A percentile compares a stretch with the other conserved stretches of the same genome.
These are phyloP conservation scores for Pseudorectes ferrugineus DNA, from an alignment of 2,113 vertebrate genomes.

Conservation along the genomic window DNA sequence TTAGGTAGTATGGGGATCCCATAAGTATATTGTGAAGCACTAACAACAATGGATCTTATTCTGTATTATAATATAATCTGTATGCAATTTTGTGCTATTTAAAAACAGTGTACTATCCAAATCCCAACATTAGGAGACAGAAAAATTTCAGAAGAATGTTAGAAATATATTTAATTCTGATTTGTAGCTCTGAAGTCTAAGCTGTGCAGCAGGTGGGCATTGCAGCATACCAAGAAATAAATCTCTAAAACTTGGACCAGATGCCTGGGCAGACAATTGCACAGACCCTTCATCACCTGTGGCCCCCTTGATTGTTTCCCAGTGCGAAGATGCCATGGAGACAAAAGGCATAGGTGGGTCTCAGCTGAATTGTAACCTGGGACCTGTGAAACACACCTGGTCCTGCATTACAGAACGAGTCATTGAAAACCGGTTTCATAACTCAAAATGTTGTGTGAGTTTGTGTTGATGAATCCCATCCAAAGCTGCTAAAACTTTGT, in stretches of 20 bases:
- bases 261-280: background rate
- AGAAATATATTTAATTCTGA: background rate
- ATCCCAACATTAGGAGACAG: background rate
- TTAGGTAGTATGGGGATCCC: background rate
- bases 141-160: background rate
- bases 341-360: background rate
- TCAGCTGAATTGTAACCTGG: background rate
- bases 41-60: background rate
- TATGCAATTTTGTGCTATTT: background rate
- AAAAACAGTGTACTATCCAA: background rate
- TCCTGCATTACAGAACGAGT: background rate
- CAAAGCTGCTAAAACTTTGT: background rate
- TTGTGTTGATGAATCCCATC: background rate
- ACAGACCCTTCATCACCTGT: background rate
- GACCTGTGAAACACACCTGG: background rate
- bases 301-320: background rate
- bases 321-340: accelerated
- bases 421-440: background rate
- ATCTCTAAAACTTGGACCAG: background rate
- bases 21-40: background rate
- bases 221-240: background rate
- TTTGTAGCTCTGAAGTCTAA: background rate
- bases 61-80: background rate
- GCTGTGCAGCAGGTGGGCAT: background rate
- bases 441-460: background rate